Base-by-base conservation (phyloP, 2,113 vertebrate species). In the Limanda limanda region DNA sequence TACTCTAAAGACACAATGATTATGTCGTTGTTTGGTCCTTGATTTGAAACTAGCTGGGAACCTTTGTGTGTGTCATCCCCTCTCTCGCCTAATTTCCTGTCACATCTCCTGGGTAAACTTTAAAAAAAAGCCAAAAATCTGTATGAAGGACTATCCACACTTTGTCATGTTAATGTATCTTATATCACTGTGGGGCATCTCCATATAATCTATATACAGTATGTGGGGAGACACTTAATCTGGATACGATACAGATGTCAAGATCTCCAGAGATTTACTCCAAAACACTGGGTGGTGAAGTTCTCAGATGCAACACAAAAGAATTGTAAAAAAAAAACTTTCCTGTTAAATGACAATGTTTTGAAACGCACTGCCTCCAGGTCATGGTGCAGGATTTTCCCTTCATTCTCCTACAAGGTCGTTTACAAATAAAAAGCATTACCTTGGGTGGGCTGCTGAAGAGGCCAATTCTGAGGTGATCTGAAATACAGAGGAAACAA, bases 401-500 rank as follows among this genome's bases (percentile, higher is more conserved):
- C 45, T 14, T 47, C 45, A 5, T 47, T 47, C 15, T 47, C 45
- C 45, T 15, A 47, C 14, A 17, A 17, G 45, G 45, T 47, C 4
- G 17, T 3, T 47, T 15, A 47, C 2, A 47, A 47, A 21, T 42
- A 42, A 18, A 18, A 27, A 76, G 48, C 7, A 20, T 40, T 93
- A 95, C 95, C 95, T 94, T 42, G 40, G 94, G 20, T 94, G 95
- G 0, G 89, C 87, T 12, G 93, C 91, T 3, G 92, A 65, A 24
- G 89, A 92, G 51, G 48, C 73, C 64, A 92, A 78, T 1, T 93
- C 94, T 48, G 88, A 77, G 4, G 87, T 86, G 68, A 93, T 85
- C 95, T 94, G 90, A 10, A 60, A 70, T 4, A 20, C n/a, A 71
- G 40, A 70, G 58, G 7, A 82, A 3, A 66, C 12, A 25, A 0